Base-by-base conservation (phyloP, 1,140 invertebrate species). In the Cydia splendana region DNA sequence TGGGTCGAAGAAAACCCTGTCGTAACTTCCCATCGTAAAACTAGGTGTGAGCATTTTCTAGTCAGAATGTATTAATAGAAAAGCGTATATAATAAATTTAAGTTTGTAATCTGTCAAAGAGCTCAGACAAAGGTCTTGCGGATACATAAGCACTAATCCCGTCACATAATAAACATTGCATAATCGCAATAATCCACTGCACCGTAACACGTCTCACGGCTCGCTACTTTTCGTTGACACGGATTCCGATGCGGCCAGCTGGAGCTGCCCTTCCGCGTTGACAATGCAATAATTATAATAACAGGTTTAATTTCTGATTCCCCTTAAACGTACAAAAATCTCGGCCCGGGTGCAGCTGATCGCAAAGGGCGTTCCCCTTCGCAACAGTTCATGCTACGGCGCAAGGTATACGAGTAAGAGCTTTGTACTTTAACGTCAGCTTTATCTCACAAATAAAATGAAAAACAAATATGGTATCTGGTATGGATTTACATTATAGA, bases 301-400 rank as follows among this genome's bases (percentile, higher is more conserved):
- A 84, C 80, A 79, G 82, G 82, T 85, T 83, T 79, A 69, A 83
- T 82, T 76, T 65, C 79, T 75, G 77, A 82, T 82, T 82, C 82
- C 81, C 75, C 84, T 77, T 71, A 77, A 82, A 84, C 79, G 79
- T 78, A 84, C 81, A 83, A 84, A 87, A 87, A 81, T 86, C 79
- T 48, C 84, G 84, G 86, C 88, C 85, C 81, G 84, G 76, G 83
- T 84, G 83, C 79, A 80, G 74, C 83, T 87, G 87, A 91, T 91
- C 83, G 84, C 88, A 86, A 88, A 89, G 88, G 87, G 88, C 88
- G 87, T 91, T 91, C 88, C 89, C 89, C 89, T 89, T 78, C 76
- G 77, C 78, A 76, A 79, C 80, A 77, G 77, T 76, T 76, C 76
- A 75, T 77, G 76, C 74, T 78, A 69, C 78, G 45, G 42, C n/a